Conservation (phyloP, 2,888 invertebrate genomes). For the Caenorhabditis auriculariae region DNA sequence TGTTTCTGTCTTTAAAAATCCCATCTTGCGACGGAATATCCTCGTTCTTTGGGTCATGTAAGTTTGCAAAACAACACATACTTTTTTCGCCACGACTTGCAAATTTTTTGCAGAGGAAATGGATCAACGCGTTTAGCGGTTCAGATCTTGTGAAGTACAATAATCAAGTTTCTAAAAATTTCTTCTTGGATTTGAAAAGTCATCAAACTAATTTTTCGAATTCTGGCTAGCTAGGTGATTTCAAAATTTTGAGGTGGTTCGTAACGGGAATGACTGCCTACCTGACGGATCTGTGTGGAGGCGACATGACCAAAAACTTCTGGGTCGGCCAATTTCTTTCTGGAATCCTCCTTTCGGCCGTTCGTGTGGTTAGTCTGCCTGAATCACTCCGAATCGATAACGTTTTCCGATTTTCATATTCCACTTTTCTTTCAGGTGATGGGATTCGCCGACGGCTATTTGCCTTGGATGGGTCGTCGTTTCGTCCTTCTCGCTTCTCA, state of each 20-base stretch:
- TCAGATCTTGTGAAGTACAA: too few species aligned
- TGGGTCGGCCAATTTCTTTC: constrained; percentile 44
- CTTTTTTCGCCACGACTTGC: too few species aligned
- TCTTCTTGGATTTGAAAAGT: too few species aligned
- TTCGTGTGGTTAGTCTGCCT: constrained; percentile 25
- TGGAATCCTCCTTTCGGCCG: constrained; percentile 34
- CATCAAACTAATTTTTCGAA: too few species aligned
- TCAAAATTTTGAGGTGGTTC: constrained; percentile 28
- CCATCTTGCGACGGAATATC: constrained; percentile 33
- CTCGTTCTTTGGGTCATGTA: constrained; percentile 40
- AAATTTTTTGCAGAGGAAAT: too few species aligned
- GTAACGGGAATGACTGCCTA: constrained; percentile 43
- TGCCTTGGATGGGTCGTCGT: constrained; percentile 42
- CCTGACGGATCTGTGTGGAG: constrained; percentile 39
- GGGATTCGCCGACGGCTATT: constrained; percentile 35
- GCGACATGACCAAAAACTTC: constrained; percentile 44
- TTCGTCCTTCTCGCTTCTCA: constrained; percentile 35
- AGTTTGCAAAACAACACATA: too few species aligned
- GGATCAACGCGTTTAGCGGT: too few species aligned
- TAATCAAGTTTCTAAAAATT: too few species aligned
- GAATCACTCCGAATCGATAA: neutral
- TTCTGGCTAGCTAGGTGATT: neutral
- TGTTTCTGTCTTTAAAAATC: constrained; percentile 27
- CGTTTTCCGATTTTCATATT: neutral
- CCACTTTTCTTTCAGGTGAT: constrained; percentile 9